phyloP scores from a whole-genome alignment of 2,113 vertebrate species.

The Tricholaema leucomelas region DNA sequence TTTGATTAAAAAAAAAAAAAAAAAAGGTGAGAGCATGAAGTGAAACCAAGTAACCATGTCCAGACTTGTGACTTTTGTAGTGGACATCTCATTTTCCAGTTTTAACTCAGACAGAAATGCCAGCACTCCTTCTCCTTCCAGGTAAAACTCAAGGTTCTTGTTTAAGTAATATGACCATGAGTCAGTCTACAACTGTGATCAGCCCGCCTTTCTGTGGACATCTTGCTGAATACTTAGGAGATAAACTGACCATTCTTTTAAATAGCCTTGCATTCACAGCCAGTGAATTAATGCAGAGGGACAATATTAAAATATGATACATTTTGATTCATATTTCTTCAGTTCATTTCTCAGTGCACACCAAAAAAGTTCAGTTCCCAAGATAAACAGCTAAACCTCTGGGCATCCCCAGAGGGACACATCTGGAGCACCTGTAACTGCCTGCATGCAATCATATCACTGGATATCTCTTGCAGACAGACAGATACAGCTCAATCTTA shows the following conservation, averaged over 20 bases:
- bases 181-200: slow-evolving; percentile 3
- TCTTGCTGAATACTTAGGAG: neutral
- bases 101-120: slow-evolving; percentile 7
- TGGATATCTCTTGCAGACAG: neutral
- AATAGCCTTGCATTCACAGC: neutral
- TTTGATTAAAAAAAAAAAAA: neutral
- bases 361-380: neutral
- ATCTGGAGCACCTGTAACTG: neutral
- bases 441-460: neutral
- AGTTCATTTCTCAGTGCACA: neutral
- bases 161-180: slow-evolving; percentile 14
- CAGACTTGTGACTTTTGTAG: neutral
- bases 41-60: neutral
- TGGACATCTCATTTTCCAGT: slow-evolving; percentile 1
- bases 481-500: neutral
- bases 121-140: neutral
- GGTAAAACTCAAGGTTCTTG: slow-evolving; percentile 10
- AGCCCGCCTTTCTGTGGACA: neutral
- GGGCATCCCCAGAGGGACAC: neutral
- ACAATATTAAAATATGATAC: neutral
- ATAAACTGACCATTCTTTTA: neutral
- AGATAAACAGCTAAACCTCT: neutral
- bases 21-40: neutral
- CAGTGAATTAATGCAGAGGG: neutral
- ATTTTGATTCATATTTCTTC: neutral